Evolutionary conservation across 2,113 vertebrate genomes (phyloP).

Genomic region (Tetraodon nigroviridis): DNA sequence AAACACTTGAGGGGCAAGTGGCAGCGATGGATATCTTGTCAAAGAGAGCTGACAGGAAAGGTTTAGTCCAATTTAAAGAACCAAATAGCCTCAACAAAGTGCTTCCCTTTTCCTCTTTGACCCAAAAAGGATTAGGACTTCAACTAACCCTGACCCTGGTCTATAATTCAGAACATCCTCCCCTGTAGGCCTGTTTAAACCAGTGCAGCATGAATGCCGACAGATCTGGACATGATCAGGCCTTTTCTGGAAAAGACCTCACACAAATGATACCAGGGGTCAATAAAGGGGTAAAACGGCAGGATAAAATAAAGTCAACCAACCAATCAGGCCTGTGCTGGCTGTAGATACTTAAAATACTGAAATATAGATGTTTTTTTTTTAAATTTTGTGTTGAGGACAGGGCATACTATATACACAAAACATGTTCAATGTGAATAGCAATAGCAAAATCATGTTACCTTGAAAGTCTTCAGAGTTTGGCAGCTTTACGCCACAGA

Average conservation of each 20-base stretch:
- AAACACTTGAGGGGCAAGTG: conserved; percentile 40
- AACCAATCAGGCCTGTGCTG: too few species aligned
- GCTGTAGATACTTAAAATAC: too few species aligned
- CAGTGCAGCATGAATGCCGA: conserved; percentile 9
- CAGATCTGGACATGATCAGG: conserved; percentile 42
- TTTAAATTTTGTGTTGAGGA: too few species aligned
- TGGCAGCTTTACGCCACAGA: conserved; percentile 95
- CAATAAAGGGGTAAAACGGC: conserved; percentile 10
- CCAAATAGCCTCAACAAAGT: conserved; percentile 17
- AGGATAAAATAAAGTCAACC: conserved; percentile 1
- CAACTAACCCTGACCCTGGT: conserved; percentile 39
- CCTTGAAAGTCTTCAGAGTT: conserved; percentile 99
- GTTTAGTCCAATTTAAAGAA: conserved; percentile 25
- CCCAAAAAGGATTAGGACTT: conserved; percentile 39
- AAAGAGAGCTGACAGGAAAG: conserved; percentile 28
- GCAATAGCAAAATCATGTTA: conserved; percentile 58
- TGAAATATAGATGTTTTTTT: too few species aligned
- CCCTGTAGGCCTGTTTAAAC: conserved; percentile 32
- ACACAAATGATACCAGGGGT: conserved; percentile 28
- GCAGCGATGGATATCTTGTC: conserved; percentile 29
- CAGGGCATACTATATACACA: too few species aligned
- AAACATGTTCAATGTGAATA: too few species aligned
- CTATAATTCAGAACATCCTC: conserved; percentile 46
- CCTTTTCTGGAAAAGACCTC: conserved; percentile 34
- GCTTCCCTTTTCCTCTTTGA: conserved; percentile 30